A percentile compares a stretch with the other conserved stretches of the same genome.
Conservation (phyloP, 2,888 invertebrate genomes). For the Sabatieria punctata region DNA sequence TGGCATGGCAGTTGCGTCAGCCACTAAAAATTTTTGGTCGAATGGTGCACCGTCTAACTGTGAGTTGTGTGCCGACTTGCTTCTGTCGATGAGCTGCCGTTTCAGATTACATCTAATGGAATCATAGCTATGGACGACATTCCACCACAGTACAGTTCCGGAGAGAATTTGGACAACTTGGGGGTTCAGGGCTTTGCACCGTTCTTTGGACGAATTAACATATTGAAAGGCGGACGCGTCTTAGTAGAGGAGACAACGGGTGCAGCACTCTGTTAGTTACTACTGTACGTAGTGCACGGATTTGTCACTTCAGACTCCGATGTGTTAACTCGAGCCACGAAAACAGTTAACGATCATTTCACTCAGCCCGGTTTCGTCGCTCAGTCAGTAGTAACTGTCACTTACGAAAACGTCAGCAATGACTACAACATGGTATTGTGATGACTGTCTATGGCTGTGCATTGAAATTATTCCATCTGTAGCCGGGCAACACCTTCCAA, state of each 20-base stretch:
- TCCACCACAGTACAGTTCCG: too few species aligned
- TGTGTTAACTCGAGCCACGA: conserved; percentile 15
- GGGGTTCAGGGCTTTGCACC: conserved; percentile 24
- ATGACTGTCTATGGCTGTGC: not conserved
- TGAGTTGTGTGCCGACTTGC: conserved; percentile 7
- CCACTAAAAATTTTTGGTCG: conserved; percentile 24
- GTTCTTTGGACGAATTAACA: conserved; percentile 24
- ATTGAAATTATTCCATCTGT: not conserved
- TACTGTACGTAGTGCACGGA: too few species aligned
- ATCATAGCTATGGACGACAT: conserved; percentile 22
- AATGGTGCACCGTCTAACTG: conserved; percentile 17
- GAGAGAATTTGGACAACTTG: conserved; percentile 18
- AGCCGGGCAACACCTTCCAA: conserved; percentile 27
- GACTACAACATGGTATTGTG: conserved; percentile 3
- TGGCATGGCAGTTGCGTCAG: conserved; percentile 18
- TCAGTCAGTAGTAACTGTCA: conserved; percentile 20
- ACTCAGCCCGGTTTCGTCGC: conserved; percentile 19
- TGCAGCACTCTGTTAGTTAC: too few species aligned
- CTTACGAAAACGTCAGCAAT: conserved; percentile 19
- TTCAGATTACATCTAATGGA: conserved; percentile 24
- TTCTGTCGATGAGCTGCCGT: conserved; percentile 1
- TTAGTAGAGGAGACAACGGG: conserved; percentile 12
- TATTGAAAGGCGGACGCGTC: conserved; percentile 16
- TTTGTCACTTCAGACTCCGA: too few species aligned
- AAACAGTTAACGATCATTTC: conserved; percentile 12